Base-by-base conservation (phyloP, 2,797 vertebrate genomes). In the Eutrigla gurnardus region DNA sequence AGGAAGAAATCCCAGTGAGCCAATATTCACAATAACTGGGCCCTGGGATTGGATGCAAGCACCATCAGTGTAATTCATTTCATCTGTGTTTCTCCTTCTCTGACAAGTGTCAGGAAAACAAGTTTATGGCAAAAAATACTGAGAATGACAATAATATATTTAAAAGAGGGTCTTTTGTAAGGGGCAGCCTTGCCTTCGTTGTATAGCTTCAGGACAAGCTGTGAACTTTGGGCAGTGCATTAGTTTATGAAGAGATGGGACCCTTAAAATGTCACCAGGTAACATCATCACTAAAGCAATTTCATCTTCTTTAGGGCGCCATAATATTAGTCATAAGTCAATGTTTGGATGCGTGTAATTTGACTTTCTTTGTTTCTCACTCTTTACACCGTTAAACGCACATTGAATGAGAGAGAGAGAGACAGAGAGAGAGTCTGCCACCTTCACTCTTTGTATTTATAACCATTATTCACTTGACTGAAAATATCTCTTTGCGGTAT, bases 401-500 rank as follows among this genome's bases (percentile, higher is more conserved):
- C 76, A 69, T 55, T 25, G 25, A 25, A 2, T 1, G 25, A 25
- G 25, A 25, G 25, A 59, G 46, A 15, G 42, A 82, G 40, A 47
- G 9, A 55, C 12, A 33, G 42, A 50, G 47, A 18, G 57, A 35
- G 35, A n/a, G 32, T 65, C 53, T 64, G 52, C 46, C 81, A 55
- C 42, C 47, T 64, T 73, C 71, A 76, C 76, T 54, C 77, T 75
- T 77, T 59, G 82, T 86, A 72, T 80, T 78, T 81, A 63, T 71
- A 72, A 66, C 65, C 71, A 72, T 79, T 86, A 78, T 73, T 86
- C 83, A 76, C 70, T 82, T 84, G 73, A 86, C 66, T 84, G 77
- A 85, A 89, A 82, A 84, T 84, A 83, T 85, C 71, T 80, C 75
- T 87, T 75, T 75, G 81, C 49, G 1, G 81, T 89, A 90, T 90